Conservation (phyloP, 2,113 vertebrate species). For the Corythaeola cristata region DNA sequence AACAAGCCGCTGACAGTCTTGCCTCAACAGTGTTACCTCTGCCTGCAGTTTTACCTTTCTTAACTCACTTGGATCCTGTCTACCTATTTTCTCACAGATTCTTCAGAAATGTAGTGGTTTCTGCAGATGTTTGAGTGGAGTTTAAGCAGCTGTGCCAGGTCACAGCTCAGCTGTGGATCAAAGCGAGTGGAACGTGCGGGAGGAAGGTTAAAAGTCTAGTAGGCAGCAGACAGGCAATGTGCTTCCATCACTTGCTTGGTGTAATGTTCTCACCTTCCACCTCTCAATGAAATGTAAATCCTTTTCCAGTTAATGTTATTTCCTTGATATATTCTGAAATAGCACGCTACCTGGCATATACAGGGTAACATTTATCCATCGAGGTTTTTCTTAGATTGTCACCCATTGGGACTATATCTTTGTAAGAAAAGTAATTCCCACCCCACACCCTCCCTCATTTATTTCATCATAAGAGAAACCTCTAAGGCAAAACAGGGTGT, state of each 20-base stretch:
- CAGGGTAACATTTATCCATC: neutral
- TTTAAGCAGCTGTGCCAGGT: neutral
- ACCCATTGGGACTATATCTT: neutral
- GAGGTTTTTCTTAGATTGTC: neutral
- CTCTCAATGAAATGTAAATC: neutral
- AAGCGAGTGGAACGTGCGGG: fast-evolving
- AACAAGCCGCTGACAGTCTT: fast-evolving
- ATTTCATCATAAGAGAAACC: neutral
- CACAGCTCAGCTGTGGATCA: neutral
- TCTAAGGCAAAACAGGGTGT: neutral
- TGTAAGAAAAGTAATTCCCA: neutral
- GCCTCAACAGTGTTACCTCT: neutral
- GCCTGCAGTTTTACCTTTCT: neutral
- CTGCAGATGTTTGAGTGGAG: neutral
- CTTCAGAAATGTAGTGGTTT: neutral
- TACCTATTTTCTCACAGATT: neutral
- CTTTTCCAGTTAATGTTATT: neutral
- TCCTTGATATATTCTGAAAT: neutral
- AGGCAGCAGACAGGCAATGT: neutral
- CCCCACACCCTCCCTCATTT: neutral
- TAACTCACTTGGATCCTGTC: neutral
- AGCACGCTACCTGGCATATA: neutral
- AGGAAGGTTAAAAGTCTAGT: neutral
- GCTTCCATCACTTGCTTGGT: neutral
- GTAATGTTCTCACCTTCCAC: neutral